Base-by-base conservation (phyloP, 2,113 vertebrate species). In the Spheniscus mendiculus region DNA sequence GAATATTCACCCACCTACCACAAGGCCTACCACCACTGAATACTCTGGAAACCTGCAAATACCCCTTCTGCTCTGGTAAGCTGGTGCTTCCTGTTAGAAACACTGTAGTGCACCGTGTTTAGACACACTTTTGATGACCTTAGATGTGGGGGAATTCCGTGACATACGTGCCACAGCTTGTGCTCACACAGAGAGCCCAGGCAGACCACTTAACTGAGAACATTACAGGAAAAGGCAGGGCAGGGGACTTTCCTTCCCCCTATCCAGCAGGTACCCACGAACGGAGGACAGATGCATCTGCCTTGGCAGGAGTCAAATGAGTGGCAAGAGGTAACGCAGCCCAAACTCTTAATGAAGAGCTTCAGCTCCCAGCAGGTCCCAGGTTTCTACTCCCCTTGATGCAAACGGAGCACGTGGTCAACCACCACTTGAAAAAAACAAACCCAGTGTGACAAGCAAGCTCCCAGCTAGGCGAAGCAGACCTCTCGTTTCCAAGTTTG, bases 391-490 rank as follows among this genome's bases (percentile, higher is more conserved):
- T 87, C 26, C 53, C 66, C 7, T 7, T 65, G 36, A 77, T 62
- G 70, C 50, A 69, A 82, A 74, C 2, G 0, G 6, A 76, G 25
- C 10, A 14, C 0, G 0, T 12, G 12, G 12, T 38, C 45, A 62
- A 53, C 5, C 22, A 55, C 16, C 38, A 12, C 47, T 53, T 29
- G 17, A 23, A 78, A 82, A 74, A 71, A 9, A 3, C 29, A 23
- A 10, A 32, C 15, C 22, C 26, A 27, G 3, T 2, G 22, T 12
- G 21, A 40, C 63, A 44, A 65, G n/a, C 34, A 62, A 86, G 21
- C 23, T 61, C 34, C 27, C 55, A 61, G 9, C 11, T 69, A 50
- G 12, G 50, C 25, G 58, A 72, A 91, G 50, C 4, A 94, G 62
- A 72, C 10, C 20, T 27, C 32, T 44, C 5, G 2, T 50, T 81